These are phyloP conservation scores for Bradypus variegatus DNA, from an alignment of 2,797 vertebrate species.

Conservation along the genomic window DNA sequence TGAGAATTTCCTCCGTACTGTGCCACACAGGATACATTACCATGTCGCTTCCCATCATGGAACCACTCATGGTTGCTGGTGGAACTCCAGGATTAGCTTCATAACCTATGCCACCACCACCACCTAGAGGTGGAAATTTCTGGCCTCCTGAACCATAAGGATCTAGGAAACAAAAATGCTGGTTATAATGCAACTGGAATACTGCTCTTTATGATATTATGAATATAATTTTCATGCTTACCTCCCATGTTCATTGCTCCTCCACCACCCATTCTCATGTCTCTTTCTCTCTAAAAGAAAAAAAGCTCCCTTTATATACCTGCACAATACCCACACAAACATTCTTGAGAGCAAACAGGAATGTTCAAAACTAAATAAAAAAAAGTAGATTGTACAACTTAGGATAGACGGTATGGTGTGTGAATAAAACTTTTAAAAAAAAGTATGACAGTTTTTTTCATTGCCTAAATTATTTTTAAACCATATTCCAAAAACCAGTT, in stretches of 20 bases:
- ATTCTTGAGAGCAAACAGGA: not conserved
- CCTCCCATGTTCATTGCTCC: constrained; percentile 90
- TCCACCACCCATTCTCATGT: constrained; percentile 91
- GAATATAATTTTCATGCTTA: constrained; percentile 70
- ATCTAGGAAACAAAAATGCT: constrained; percentile 74
- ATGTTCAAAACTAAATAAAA: not conserved
- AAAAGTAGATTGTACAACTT: no score
- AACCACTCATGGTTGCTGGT: constrained; percentile 83
- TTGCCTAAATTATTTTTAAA: not conserved
- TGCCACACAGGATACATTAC: constrained; percentile 89
- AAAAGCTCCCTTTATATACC: not conserved
- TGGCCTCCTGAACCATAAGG: constrained; percentile 86
- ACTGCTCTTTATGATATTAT: not conserved
- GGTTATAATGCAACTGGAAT: constrained; percentile 17
- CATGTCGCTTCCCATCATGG: constrained; percentile 96
- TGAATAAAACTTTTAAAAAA: not conserved
- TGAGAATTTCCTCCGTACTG: constrained; percentile 64
- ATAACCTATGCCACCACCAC: constrained; percentile 86
- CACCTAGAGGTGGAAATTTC: constrained; percentile 88
- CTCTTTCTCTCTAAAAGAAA: constrained; percentile 85
- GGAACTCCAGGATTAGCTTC: constrained; percentile 91
- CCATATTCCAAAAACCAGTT: not conserved
- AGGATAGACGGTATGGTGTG: no score
- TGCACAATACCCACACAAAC: not conserved
- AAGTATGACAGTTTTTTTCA: not conserved